Evolutionary conservation across 1,140 invertebrate genomes (phyloP), one percentile per base, ranked within the genome.

Genomic region (Bacillus rossius): DNA sequence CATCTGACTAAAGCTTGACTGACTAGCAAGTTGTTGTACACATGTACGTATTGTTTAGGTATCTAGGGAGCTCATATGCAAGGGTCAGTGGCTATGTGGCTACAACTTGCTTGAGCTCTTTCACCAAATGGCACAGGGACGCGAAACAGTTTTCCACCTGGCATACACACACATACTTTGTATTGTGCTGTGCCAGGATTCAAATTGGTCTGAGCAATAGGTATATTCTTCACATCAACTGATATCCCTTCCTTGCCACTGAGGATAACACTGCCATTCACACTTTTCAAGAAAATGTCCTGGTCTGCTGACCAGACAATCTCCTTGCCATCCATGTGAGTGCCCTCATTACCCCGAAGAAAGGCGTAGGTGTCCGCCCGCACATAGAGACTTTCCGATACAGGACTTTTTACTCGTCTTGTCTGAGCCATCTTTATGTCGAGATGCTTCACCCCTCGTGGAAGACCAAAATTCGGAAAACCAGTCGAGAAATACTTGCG

Each of bases 131-230:
- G 80, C 2, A 88, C 80, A 0, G 85, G 83, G 3, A 94, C 79
- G 60, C 83, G 79, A 65, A 92, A 94, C 7, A 94, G 69, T 66
- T 87, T 89, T 0, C 91, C 91, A 58, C 85, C 79, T 0, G 91
- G 90, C 89, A 92, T 92, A 67, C 91, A 94, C 1, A 93, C 83
- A 60, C 91, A 94, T 2, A 94, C 77, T 75, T 93, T 93, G 67
- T 85, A 94, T 67, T 92, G 89, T 0, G 74, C 65, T 63, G 72
- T 68, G 56, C 77, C 66, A 63, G 72, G 78, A 54, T 8, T 38
- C 76, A 73, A 2, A 1, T 77, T 69, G 0, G 81, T 77, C 5
- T 77, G 67, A 0, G 77, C 84, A 26, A 89, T 79, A 0, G 89
- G 88, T 43, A 93, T 78, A 57, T 82, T 82, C 61, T 85, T 81